phyloP scores from a whole-genome alignment of 2,888 invertebrate genomes.

The Geophilus truncorum region DNA sequence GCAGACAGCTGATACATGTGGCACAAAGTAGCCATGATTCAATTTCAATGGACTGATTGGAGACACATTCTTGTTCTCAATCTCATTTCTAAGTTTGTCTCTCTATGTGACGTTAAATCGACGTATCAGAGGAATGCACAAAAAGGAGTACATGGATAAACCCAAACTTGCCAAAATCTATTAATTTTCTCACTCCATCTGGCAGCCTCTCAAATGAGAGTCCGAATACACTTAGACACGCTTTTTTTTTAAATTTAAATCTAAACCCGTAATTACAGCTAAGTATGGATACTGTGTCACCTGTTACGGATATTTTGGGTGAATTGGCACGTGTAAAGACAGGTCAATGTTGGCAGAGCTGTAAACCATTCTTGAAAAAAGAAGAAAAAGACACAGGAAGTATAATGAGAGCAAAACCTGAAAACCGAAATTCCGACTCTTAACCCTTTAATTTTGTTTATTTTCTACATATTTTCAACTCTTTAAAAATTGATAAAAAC shows the following conservation, averaged over 20 bases:
- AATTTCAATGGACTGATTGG: not conserved
- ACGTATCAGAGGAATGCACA: not conserved
- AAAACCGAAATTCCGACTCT: no score
- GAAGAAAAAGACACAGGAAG: not conserved
- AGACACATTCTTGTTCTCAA: conserved; percentile 8
- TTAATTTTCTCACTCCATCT: not conserved
- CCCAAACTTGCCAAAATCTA: conserved; percentile 4
- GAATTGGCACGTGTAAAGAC: not conserved
- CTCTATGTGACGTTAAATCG: not conserved
- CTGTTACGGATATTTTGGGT: conserved; percentile 1
- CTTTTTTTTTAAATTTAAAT: not conserved
- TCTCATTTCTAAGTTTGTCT: conserved; percentile 4
- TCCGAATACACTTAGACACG: not conserved
- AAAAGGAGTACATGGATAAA: not conserved
- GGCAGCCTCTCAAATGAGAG: not conserved
- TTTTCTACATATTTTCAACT: no score
- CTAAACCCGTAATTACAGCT: not conserved
- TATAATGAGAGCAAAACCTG: no score
- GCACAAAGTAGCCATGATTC: not conserved
- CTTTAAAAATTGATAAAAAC: no score
- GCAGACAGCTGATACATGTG: not conserved
- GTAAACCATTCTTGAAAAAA: not conserved
- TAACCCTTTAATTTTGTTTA: no score
- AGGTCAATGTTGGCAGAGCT: conserved; percentile 2
- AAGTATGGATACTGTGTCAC: not conserved